Percentiles rank a stretch among this genome's conserved stretches.
Conservation (phyloP, 2,113 vertebrate species). For the Eleginops maclovinus region DNA sequence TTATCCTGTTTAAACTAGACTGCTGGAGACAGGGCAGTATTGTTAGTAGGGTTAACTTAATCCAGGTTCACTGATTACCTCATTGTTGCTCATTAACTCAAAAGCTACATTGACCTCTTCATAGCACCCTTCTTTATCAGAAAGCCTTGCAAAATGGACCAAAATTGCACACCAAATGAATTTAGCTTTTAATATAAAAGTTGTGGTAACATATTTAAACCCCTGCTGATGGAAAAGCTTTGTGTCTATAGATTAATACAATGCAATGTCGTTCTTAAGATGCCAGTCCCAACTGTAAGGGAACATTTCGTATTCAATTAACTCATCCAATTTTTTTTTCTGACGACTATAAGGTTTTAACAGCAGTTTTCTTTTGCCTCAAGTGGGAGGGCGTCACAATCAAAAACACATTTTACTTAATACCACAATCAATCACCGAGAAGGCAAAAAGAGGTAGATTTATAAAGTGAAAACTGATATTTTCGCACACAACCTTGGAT, state of each 20-base stretch:
- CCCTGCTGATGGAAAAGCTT: neutral
- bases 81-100: conserved; percentile 73
- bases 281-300: neutral
- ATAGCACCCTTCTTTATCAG: conserved; percentile 26
- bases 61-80: conserved; percentile 65
- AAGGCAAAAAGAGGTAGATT: too few species aligned
- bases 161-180: neutral
- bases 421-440: too few species aligned
- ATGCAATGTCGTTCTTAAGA: neutral
- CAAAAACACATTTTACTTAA: too few species aligned
- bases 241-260: neutral
- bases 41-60: conserved; percentile 19
- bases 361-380: too few species aligned
- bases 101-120: conserved; percentile 38
- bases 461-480: too few species aligned
- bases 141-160: neutral
- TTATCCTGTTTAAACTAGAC: conserved; percentile 50
- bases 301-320: neutral
- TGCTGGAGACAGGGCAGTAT: conserved; percentile 17
- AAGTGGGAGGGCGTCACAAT: too few species aligned
- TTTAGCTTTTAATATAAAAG: neutral
- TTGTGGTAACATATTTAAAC: neutral
- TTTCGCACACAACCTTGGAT: too few species aligned
- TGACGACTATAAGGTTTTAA: too few species aligned
- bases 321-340: too few species aligned